Base-by-base conservation (phyloP, 2,113 vertebrate species). In the Corythornis cristatus region DNA sequence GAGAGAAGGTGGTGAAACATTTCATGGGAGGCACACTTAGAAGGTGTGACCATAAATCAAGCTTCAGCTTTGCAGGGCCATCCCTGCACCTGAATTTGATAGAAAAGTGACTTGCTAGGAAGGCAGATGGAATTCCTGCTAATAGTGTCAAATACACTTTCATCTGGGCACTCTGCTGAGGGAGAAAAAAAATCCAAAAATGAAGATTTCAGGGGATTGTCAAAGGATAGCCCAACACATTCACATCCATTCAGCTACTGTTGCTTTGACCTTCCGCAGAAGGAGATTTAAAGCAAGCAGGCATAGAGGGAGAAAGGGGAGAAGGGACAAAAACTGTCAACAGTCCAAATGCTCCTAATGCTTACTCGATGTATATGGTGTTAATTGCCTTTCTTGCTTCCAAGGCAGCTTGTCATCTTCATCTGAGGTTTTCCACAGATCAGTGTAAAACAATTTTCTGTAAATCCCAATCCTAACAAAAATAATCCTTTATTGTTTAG, bases 301-400 rank as follows among this genome's bases (percentile, higher is more conserved):
- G 6, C 68, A 71, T 54, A 81, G 65, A 50, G 37, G 60, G 81
- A 65, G 75, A 95, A 92, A 90, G 70, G n/a, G 72, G 80, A 90
- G 85, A 20, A 86, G 94, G 78, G 76, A 68, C n/a, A 80, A 96
- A 95, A 97, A 87, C 97, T 98, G 98, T 98, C 98, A 98, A 94
- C 98, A 97, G 96, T 96, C 97, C 97, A 98, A 98, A 97, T 96
- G 95, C 87, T 86, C 95, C 97, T 97, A 98, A 98, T 95, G 95
- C 98, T 97, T 96, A 93, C 95, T 93, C 93, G 90, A 91, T 95
- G 97, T 98, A 97, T 98, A 98, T 97, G 97, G 97, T 97, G 80
- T 96, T 98, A 98, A 98, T 98, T 98, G 98, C 96, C 98, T 98
- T 97, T 88, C 98, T 97, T 98, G 96, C 97, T 98, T 98, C 98